phyloP scores from a whole-genome alignment of 2,888 invertebrate genomes.

The Morpho deidamia region DNA sequence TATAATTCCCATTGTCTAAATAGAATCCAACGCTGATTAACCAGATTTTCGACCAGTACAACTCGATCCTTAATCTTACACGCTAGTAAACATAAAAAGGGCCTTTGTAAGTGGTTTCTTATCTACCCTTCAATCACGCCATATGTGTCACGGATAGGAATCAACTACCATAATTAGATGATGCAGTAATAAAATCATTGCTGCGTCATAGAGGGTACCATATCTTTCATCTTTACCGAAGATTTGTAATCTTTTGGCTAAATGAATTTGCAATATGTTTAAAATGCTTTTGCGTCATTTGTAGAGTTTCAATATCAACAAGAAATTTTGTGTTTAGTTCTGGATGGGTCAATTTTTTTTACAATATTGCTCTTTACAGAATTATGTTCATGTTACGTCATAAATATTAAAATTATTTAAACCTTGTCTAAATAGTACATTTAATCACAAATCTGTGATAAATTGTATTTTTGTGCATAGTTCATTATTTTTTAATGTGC shows the following conservation, averaged over 20 bases:
- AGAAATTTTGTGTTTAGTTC: no score
- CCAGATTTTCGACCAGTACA: conserved; percentile 14
- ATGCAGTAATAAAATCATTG: conserved; percentile 68
- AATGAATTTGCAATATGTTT: conserved; percentile 24
- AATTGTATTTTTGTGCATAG: no score
- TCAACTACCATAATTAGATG: conserved; percentile 67
- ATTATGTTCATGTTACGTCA: no score
- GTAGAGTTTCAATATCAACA: no score
- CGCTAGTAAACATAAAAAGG: conserved; percentile 2
- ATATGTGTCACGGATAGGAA: conserved; percentile 57
- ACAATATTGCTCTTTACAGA: no score
- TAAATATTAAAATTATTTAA: no score
- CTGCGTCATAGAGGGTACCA: conserved; percentile 37
- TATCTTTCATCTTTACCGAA: conserved; percentile 35
- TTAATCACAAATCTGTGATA: no score
- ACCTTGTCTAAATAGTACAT: no score
- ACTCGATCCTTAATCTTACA: conserved; percentile 3
- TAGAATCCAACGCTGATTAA: conserved; percentile 16
- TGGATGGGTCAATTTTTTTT: no score
- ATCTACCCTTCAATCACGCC: conserved; percentile 47
- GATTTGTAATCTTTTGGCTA: conserved; percentile 14
- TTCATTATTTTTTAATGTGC: no score
- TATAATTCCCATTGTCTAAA: conserved; percentile 15
- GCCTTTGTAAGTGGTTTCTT: conserved; percentile 25
- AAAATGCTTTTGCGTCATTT: neutral